Evolutionary conservation across 2,797 vertebrate genomes (phyloP).

Genomic region (Malurus leucopterus): DNA sequence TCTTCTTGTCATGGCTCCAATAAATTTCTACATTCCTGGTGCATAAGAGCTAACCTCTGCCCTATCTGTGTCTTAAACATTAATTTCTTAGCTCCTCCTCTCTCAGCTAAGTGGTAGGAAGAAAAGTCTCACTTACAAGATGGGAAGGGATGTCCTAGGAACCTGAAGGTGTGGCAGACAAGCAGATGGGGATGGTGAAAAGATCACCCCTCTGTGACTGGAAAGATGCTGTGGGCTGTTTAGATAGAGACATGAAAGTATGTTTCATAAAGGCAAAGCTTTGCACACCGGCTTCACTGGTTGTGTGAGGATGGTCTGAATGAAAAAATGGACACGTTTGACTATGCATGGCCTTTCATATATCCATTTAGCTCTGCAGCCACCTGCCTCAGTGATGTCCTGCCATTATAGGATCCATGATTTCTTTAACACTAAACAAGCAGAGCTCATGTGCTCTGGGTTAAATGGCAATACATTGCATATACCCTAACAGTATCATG

Average conservation of each 20-base stretch:
- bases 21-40: not conserved
- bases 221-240: not conserved
- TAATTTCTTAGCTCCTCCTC: not conserved
- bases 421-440: not conserved
- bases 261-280: not conserved
- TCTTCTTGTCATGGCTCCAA: not conserved
- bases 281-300: not conserved
- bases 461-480: not conserved
- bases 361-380: not conserved
- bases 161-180: conserved; percentile 45
- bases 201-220: not conserved
- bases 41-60: not conserved
- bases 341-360: not conserved
- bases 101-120: not conserved
- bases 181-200: conserved; percentile 31
- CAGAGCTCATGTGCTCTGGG: not conserved
- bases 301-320: not conserved
- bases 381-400: not conserved
- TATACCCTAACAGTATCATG: not conserved
- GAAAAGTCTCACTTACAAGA: not conserved
- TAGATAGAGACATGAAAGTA: not conserved
- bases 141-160: conserved; percentile 29
- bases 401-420: not conserved
- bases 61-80: not conserved
- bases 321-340: not conserved